These are phyloP conservation scores for Notarius quadriscutis DNA, from an alignment of 2,113 vertebrate species.

Conservation along the genomic window DNA sequence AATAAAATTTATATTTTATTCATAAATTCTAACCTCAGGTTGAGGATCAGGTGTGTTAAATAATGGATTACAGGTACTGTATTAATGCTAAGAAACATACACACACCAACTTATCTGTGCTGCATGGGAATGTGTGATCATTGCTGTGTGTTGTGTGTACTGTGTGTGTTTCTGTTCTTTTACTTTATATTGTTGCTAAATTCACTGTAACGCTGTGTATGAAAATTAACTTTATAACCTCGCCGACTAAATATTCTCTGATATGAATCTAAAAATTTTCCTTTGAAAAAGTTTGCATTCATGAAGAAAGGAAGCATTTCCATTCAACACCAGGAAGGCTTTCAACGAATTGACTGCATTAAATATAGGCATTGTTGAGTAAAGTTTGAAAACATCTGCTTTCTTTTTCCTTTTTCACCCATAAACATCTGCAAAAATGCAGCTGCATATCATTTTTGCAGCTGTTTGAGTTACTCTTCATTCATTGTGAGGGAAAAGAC, in stretches of 20 bases:
- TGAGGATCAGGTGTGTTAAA: not conserved
- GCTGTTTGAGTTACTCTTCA: not conserved
- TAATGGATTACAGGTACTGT: not conserved
- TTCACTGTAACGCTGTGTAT: not conserved
- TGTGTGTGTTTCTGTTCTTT: not conserved
- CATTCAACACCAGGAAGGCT: not conserved
- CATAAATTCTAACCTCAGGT: not conserved
- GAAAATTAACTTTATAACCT: not conserved
- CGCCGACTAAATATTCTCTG: not conserved
- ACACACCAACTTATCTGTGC: not conserved
- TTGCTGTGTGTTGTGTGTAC: not conserved
- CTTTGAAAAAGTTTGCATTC: not conserved
- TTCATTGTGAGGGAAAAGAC: not conserved
- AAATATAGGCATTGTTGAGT: not conserved
- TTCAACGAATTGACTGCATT: not conserved
- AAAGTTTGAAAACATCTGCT: conserved; percentile 1
- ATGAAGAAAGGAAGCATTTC: not conserved
- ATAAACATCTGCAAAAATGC: not conserved
- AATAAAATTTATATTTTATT: conserved; percentile 1
- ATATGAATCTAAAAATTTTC: not conserved
- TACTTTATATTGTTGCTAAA: not conserved
- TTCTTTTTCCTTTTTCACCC: not conserved
- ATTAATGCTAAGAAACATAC: not conserved
- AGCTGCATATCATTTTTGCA: conserved; percentile 47
- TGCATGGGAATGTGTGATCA: not conserved